Evolutionary conservation across 1,140 invertebrate species (phyloP).

Genomic region (Dendrolimus punctatus): DNA sequence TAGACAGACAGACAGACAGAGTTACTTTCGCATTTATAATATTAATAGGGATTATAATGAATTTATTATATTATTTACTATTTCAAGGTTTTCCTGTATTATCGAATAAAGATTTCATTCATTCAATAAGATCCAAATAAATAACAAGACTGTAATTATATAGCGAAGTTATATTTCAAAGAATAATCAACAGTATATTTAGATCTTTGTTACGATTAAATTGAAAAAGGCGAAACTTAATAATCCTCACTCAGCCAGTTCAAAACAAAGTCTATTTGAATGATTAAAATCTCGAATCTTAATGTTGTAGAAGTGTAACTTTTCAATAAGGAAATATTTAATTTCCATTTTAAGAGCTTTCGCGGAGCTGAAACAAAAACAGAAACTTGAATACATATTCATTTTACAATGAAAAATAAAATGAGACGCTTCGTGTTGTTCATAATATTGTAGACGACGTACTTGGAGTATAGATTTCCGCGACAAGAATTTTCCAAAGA

Average conservation of each 20-base stretch:
- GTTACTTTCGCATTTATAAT: too few relatives aligned
- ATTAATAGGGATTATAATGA: too few relatives aligned
- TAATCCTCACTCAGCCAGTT: conserved; percentile 18
- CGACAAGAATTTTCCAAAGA: conserved; percentile 53
- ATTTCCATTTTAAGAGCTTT: conserved; percentile 42
- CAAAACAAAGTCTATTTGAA: conserved; percentile 38
- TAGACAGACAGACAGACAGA: too few relatives aligned
- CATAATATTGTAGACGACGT: conserved; percentile 1
- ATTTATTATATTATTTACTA: too few relatives aligned
- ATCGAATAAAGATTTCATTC: too few relatives aligned
- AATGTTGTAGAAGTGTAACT: conserved; percentile 33
- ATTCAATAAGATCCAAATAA: too few relatives aligned
- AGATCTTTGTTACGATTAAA: too few relatives aligned
- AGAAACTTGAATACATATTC: conserved; percentile 39
- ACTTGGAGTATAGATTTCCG: conserved; percentile 21
- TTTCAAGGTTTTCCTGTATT: too few relatives aligned
- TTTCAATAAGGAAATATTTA: conserved; percentile 58
- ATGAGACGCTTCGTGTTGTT: conserved; percentile 43
- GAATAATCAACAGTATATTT: too few relatives aligned
- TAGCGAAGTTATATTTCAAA: too few relatives aligned
- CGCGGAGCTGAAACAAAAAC: conserved; percentile 35
- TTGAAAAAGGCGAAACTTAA: conserved; percentile 5
- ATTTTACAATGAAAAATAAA: conserved; percentile 35
- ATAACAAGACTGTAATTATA: too few relatives aligned
- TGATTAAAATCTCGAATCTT: conserved; percentile 45